phyloP scores from a whole-genome alignment of 2,113 vertebrate species.

The Mus pahari region DNA sequence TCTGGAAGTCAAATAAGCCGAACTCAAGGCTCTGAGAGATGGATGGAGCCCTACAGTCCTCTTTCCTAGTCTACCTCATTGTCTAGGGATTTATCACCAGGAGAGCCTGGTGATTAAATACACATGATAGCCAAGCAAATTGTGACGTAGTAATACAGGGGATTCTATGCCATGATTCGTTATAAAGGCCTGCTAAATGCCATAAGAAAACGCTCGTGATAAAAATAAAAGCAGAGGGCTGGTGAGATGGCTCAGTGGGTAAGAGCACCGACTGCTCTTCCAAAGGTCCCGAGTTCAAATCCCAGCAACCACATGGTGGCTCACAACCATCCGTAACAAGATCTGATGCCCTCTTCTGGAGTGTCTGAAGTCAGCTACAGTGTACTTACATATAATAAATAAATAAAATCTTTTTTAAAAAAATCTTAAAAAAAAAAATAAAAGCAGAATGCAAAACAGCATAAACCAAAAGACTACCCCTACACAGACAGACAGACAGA shows the following conservation, averaged over 20 bases:
- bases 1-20: neutral
- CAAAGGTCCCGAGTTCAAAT: too few relatives aligned
- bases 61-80: neutral
- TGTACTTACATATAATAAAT: too few relatives aligned
- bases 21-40: neutral
- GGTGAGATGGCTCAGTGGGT: too few relatives aligned
- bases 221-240: neutral
- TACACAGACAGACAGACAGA: rapidly evolving
- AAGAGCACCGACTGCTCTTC: too few relatives aligned
- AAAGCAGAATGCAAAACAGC: constrained; percentile 40
- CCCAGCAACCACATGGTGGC: too few relatives aligned
- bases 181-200: neutral
- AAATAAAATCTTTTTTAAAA: too few relatives aligned
- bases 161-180: neutral
- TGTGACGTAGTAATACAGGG: neutral
- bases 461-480: neutral
- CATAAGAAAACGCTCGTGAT: constrained; percentile 19
- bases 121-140: neutral
- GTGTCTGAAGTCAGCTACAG: too few relatives aligned
- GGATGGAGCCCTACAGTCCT: neutral
- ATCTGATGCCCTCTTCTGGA: too few relatives aligned
- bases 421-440: neutral
- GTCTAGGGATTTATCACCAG: neutral
- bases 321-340: too few relatives aligned
- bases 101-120: neutral